Evolutionary conservation across 2,888 invertebrate genomes (phyloP).

Genomic region (Oligia fasciuncula): DNA sequence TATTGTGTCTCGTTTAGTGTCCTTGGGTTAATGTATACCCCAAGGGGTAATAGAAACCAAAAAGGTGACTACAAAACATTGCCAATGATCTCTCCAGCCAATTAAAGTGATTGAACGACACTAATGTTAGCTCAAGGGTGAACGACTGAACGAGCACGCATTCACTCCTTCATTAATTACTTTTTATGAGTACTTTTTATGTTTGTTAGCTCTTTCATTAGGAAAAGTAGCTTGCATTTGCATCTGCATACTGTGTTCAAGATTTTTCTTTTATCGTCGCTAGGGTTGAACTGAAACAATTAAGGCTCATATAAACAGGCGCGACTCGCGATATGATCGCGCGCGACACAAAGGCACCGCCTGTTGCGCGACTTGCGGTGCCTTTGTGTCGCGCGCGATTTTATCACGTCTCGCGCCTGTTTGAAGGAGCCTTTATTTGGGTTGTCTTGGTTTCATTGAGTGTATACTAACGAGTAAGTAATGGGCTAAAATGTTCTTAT

Average conservation of each 20-base stretch:
- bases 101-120: constrained; percentile 8
- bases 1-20: not conserved
- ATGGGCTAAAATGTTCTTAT: too few species aligned
- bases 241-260: not conserved
- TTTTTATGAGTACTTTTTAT: constrained; percentile 35
- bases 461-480: not conserved
- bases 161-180: constrained; percentile 28
- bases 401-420: too few species aligned
- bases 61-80: not conserved
- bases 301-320: too few species aligned
- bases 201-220: constrained; percentile 30
- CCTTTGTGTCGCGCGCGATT: too few species aligned
- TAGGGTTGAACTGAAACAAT: not conserved
- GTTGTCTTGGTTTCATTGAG: not conserved
- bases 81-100: not conserved
- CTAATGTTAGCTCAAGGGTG: not conserved
- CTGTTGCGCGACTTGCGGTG: too few species aligned
- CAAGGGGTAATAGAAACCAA: not conserved
- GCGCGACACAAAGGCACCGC: too few species aligned
- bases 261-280: constrained; percentile 1
- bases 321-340: too few species aligned
- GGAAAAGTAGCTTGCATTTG: constrained; percentile 21
- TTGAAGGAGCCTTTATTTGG: too few species aligned
- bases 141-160: constrained; percentile 20
- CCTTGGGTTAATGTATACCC: not conserved